Evolutionary conservation across 2,113 vertebrate genomes (phyloP), one percentile per base, ranked within the genome.

Genomic region (Fulica atra): DNA sequence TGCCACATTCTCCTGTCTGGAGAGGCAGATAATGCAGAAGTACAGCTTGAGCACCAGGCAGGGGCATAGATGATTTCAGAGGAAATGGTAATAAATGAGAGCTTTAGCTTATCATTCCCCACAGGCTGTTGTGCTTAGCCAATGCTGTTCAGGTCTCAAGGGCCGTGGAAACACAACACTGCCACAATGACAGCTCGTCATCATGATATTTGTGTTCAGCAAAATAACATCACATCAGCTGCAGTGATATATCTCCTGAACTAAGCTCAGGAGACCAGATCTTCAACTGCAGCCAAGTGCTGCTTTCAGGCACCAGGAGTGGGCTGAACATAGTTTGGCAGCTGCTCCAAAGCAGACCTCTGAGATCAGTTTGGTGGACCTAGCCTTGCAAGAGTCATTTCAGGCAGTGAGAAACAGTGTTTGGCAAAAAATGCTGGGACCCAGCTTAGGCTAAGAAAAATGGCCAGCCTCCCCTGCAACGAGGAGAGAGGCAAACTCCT

Each of bases 1-100:
- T 86, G 61, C 92, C 64, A 83, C 53, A 54, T 97, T 93, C 71
- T 88, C 83, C 97, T 92, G 91, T 84, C 89, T 96, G 81, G 78
- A 80, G 70, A 81, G 88, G 72, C 87, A 95, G 97, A 97, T 97
- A 98, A 98, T 94, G 83, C 76, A 93, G 60, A 86, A 96, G 96
- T 93, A 78, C 81, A 80, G 92, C 63, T 51, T 33, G 53, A 89
- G 82, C 88, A 91, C 12, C 33, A 85, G 78, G 73, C 81, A 81
- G 88, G 60, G 56, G 76, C 91, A 86, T 40, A 96, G 94, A 65
- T 0, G 40, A 98, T 97, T 95, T 92, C 95, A 95, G 73, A 72
- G 82, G 42, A 97, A 91, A 98, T 91, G 78, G 93, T 85, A 92
- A 96, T 92, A 97, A 97, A 96, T 80, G 91, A 97, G 89, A 78